Evolutionary conservation across 2,888 invertebrate species (phyloP).

Genomic region (Stenodema calcarata): DNA sequence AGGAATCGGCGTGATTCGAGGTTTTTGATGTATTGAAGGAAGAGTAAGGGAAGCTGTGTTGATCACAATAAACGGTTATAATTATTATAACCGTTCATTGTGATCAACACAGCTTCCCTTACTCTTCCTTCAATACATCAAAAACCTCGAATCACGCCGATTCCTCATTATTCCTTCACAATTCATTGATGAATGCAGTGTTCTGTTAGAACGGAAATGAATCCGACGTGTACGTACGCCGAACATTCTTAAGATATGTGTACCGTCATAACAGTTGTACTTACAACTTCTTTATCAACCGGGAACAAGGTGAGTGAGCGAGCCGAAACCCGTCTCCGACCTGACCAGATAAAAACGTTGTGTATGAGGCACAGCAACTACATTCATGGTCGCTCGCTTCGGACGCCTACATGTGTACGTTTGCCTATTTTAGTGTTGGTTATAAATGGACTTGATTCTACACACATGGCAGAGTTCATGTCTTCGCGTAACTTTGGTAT

Average conservation of each 20-base stretch:
- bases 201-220: too few relatives aligned
- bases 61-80: too few relatives aligned
- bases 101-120: too few relatives aligned
- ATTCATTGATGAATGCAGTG: too few relatives aligned
- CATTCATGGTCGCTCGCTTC: background rate
- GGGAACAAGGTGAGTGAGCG: background rate
- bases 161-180: too few relatives aligned
- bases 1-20: too few relatives aligned
- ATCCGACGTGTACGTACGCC: background rate
- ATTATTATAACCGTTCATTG: too few relatives aligned
- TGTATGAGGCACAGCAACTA: background rate
- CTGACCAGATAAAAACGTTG: background rate
- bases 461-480: background rate
- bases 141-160: too few relatives aligned
- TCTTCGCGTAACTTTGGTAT: background rate
- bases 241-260: background rate
- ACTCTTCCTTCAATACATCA: too few relatives aligned
- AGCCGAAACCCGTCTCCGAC: background rate
- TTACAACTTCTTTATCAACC: background rate
- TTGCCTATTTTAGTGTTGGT: background rate
- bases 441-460: background rate
- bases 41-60: too few relatives aligned
- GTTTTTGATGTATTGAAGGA: too few relatives aligned
- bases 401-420: background rate
- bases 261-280: conserved; percentile 14